Percentiles rank a stretch among this genome's conserved stretches.
Evolutionary conservation across 2,797 vertebrate species (phyloP).

Genomic region (Pseudochromis fuscus): DNA sequence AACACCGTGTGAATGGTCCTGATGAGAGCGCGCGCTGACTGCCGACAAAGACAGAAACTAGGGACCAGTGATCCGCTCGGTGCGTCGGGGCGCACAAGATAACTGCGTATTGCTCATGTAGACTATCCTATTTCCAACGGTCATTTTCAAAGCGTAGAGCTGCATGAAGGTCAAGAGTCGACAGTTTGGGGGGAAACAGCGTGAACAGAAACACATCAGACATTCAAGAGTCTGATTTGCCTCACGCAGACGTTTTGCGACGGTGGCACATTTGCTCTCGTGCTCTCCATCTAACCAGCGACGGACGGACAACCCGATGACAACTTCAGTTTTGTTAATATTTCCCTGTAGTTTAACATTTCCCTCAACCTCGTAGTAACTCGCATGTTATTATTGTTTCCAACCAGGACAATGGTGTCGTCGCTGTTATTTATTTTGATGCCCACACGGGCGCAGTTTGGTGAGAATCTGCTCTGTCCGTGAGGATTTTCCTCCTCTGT

Average conservation of each 20-base stretch:
- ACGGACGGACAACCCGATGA: conserved; percentile 55
- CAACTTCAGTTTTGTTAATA: conserved; percentile 50
- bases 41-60: conserved; percentile 64
- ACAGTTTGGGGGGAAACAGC: conserved; percentile 27
- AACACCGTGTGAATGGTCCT: conserved; percentile 70
- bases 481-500: conserved; percentile 69
- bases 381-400: conserved; percentile 27
- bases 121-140: conserved; percentile 39
- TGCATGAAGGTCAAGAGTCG: conserved; percentile 45
- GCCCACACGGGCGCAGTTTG: conserved; percentile 74
- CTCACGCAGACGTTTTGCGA: conserved; percentile 67
- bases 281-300: conserved; percentile 47
- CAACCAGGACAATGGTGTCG: conserved; percentile 62
- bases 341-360: conserved; percentile 22
- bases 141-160: conserved; percentile 40
- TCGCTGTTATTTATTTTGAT: conserved; percentile 74
- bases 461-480: conserved; percentile 66
- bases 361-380: conserved; percentile 10
- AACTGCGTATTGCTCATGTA: conserved; percentile 65
- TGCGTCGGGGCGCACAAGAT: conserved; percentile 78
- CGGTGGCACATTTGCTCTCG: conserved; percentile 64
- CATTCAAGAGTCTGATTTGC: conserved; percentile 54
- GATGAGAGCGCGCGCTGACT: conserved; percentile 79
- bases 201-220: conserved; percentile 47
- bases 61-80: conserved; percentile 59